Evolutionary conservation across 2,888 invertebrate species (phyloP).

Genomic region (Mongoloraphidia duomilia): DNA sequence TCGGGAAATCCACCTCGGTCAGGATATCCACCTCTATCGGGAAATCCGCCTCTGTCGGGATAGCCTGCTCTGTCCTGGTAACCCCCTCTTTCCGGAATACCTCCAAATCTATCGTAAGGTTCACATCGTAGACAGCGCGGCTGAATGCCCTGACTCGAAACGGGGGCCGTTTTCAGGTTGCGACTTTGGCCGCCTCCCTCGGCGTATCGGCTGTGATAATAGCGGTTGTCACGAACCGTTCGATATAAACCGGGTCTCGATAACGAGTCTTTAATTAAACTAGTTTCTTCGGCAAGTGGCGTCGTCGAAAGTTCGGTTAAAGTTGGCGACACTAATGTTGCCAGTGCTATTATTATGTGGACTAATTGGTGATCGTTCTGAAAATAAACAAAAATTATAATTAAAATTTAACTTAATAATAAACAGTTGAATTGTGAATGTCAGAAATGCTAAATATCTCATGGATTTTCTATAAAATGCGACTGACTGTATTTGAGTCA

Average conservation of each 20-base stretch:
- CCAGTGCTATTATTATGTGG: too few species aligned
- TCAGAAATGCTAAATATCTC: too few species aligned
- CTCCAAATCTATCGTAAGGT: slow-evolving; percentile 8
- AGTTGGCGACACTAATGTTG: slow-evolving; percentile 17
- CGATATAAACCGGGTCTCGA: slow-evolving; percentile 6
- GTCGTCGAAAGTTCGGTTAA: slow-evolving; percentile 22
- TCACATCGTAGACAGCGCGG: slow-evolving; percentile 7
- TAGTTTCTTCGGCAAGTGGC: slow-evolving; percentile 20
- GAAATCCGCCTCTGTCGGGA: neutral
- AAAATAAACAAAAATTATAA: too few species aligned
- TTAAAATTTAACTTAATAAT: too few species aligned
- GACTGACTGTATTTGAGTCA: too few species aligned
- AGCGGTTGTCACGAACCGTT: slow-evolving; percentile 9
- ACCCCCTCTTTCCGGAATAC: slow-evolving; percentile 6
- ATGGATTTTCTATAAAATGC: too few species aligned
- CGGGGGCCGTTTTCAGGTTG: too few species aligned
- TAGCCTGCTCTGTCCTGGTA: slow-evolving; percentile 5
- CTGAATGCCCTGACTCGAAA: neutral
- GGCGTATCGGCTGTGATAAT: slow-evolving; percentile 6
- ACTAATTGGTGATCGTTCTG: too few species aligned
- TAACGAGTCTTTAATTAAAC: neutral
- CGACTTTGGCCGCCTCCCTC: neutral
- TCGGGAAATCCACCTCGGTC: slow-evolving; percentile 6
- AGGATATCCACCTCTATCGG: too few species aligned
- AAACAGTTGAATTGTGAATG: too few species aligned